Percentiles rank a stretch among this genome's conserved stretches.
phyloP scores from a whole-genome alignment of 2,888 invertebrate genomes.

The Coecobrya sp. region DNA sequence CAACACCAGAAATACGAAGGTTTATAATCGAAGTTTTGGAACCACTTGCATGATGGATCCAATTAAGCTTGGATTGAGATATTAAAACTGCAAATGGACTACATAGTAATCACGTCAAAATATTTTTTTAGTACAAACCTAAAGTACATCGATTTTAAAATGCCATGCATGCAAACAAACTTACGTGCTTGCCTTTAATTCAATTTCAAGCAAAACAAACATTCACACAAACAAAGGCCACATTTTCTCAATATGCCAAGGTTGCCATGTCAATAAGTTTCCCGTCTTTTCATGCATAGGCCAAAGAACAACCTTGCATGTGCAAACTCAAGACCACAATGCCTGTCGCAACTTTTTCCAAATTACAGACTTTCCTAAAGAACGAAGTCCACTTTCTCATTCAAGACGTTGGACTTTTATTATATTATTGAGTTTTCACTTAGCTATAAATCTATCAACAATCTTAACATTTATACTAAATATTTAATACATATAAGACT shows the following conservation, averaged over 20 bases:
- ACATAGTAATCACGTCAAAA: conserved; percentile 18
- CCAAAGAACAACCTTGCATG: conserved; percentile 65
- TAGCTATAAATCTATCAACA: neutral
- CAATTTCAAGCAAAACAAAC: neutral
- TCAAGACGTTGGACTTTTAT: neutral
- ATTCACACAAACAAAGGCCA: conserved; percentile 47
- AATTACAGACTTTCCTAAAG: conserved; percentile 34
- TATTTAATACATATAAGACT: too few species aligned
- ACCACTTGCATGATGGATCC: neutral
- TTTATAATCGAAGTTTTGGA: conserved; percentile 13
- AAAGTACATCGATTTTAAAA: neutral
- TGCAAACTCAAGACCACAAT: conserved; percentile 47
- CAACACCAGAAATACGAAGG: neutral
- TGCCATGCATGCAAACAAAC: neutral
- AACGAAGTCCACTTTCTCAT: conserved; percentile 7
- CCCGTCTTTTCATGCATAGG: neutral
- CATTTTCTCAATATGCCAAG: conserved; percentile 64
- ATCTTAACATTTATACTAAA: neutral
- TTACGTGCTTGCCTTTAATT: neutral
- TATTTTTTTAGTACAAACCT: neutral
- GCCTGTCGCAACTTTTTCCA: conserved; percentile 39
- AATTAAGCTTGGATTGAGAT: conserved; percentile 50
- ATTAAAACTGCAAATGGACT: conserved; percentile 49
- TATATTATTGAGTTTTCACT: neutral
- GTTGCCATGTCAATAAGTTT: conserved; percentile 23